These are phyloP conservation scores for Menidia menidia DNA, from an alignment of 2,797 vertebrate genomes.

Conservation along the genomic window DNA sequence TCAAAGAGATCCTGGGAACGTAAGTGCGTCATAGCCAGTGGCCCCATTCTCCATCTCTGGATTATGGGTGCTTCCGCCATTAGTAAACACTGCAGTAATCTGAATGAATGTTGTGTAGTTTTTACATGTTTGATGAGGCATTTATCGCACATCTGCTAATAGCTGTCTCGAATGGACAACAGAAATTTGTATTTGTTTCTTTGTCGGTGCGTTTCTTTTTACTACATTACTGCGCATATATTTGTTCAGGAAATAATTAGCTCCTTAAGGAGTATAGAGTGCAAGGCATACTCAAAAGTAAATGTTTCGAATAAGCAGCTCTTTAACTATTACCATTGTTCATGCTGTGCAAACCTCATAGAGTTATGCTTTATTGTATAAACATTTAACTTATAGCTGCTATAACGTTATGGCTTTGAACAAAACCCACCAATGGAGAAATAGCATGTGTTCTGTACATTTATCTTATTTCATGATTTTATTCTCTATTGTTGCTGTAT, in stretches of 20 bases:
- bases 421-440: not conserved
- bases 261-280: constrained; percentile 3
- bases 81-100: not conserved
- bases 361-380: constrained; percentile 7
- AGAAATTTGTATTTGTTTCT: constrained; percentile 18
- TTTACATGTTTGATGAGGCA: not conserved
- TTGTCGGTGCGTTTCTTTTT: not conserved
- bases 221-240: constrained; percentile 2
- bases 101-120: constrained; percentile 11
- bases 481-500: not conserved
- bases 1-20: constrained; percentile 86
- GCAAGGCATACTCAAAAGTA: not conserved
- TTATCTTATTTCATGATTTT: not conserved
- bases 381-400: constrained; percentile 13
- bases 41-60: constrained; percentile 15
- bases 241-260: not conserved
- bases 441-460: not conserved
- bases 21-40: constrained; percentile 70
- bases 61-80: constrained; percentile 18
- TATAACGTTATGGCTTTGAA: not conserved
- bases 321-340: not conserved
- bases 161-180: constrained; percentile 6
- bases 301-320: constrained; percentile 4
- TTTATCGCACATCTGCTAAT: not conserved
- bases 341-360: not conserved